Base-by-base conservation (phyloP, 1,140 invertebrate genomes). In the Bombus picipes region DNA sequence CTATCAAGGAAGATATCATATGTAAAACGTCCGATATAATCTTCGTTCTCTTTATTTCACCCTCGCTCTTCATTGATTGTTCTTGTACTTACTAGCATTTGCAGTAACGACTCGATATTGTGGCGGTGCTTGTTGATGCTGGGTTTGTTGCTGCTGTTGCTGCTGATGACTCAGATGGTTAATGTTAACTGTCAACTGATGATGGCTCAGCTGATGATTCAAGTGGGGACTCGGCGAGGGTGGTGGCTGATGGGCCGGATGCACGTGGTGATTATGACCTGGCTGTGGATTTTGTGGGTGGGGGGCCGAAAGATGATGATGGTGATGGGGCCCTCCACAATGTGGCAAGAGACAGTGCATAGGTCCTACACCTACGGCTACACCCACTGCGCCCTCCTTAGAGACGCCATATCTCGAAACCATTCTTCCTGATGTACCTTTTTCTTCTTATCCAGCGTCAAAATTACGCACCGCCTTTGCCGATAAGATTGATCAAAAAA, bases 341-440 rank as follows among this genome's bases (percentile, higher is more conserved):
- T 93, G 94, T 47, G 94, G 94, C 81, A 94, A 77, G 41, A 94
- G 82, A 88, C 94, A 94, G 87, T 95, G 94, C 93, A 94, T 94
- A 34, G 92, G 89, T 68, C 90, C 93, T 86, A 93, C 90, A 73
- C 93, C 92, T 34, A 94, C 91, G 77, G 93, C 92, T 76, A 94
- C 93, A 88, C 93, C 93, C 85, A 94, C 93, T 82, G 93, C 91
- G 87, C 93, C 92, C 86, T 95, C 94, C 92, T 94, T 94, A 79
- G 91, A 90, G 83, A 94, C 91, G 84, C 93, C 92, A 90, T 94
- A 95, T 83, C 94, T 89, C 85, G 94, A 94, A 86, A 94, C 94
- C 94, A 94, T 94, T 88, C 88, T 92, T 90, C 83, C 79, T 62
- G 75, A 71, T 84, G 32, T 66, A 65, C 3, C 18, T 78, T 75